Conservation (phyloP, 2,888 invertebrate species). For the Chymomyza fuscimana region DNA sequence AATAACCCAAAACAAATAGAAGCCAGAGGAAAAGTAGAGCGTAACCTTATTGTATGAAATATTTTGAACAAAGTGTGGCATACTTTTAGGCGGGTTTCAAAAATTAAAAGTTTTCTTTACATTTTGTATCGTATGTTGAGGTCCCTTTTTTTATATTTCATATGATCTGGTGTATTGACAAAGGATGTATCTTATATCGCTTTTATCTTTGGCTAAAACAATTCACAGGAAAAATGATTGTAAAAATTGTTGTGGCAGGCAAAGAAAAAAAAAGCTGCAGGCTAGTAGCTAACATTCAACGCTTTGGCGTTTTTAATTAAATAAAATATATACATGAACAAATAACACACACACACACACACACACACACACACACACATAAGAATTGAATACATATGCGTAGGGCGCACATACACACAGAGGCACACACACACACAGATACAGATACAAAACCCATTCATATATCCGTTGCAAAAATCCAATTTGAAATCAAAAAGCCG, state of each 20-base stretch:
- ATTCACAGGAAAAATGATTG: neutral
- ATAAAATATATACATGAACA: neutral
- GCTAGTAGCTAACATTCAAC: neutral
- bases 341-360: neutral
- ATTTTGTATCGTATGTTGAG: slow-evolving; percentile 30
- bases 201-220: slow-evolving; percentile 3
- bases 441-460: slow-evolving; percentile 4
- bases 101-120: neutral
- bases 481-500: slow-evolving; percentile 64
- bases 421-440: slow-evolving; percentile 3
- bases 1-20: no score
- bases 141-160: neutral
- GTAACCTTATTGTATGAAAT: neutral
- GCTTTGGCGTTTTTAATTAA: slow-evolving; percentile 3
- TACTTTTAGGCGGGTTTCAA: slow-evolving; percentile 6
- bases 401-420: neutral
- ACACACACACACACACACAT: neutral
- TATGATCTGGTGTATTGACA: neutral
- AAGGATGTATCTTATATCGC: neutral
- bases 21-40: neutral
- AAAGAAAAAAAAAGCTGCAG: neutral
- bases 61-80: slow-evolving; percentile 6
- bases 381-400: neutral
- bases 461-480: slow-evolving; percentile 54
- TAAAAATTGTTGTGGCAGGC: neutral